A percentile compares a stretch with the other conserved stretches of the same genome.
Evolutionary conservation across 2,113 vertebrate genomes (phyloP).

Genomic region (Arothron firmamentum): DNA sequence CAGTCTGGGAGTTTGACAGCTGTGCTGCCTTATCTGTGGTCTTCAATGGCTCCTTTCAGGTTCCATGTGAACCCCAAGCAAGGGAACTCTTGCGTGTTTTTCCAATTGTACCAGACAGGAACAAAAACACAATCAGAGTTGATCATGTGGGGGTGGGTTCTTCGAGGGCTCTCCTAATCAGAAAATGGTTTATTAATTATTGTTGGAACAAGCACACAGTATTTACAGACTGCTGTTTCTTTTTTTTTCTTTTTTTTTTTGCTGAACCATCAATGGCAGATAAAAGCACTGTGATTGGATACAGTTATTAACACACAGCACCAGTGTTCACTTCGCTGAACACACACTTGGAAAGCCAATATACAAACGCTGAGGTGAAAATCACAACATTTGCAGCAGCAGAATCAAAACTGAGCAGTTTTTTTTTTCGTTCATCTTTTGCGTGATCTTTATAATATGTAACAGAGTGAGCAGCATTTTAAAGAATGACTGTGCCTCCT

Average conservation of each 20-base stretch:
- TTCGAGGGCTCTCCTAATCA: not conserved
- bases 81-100: too few relatives aligned
- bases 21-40: too few relatives aligned
- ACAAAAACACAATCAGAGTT: not conserved
- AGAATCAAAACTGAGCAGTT: too few relatives aligned
- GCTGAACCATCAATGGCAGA: slow-evolving; percentile 13
- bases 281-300: slow-evolving; percentile 23
- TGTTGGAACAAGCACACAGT: slow-evolving; percentile 3
- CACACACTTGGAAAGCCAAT: not conserved
- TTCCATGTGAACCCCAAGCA: too few relatives aligned
- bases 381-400: too few relatives aligned
- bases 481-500: too few relatives aligned
- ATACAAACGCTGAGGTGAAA: too few relatives aligned
- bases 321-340: not conserved
- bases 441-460: too few relatives aligned
- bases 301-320: slow-evolving; percentile 6
- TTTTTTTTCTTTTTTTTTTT: slow-evolving; percentile 1
- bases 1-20: too few relatives aligned
- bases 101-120: not conserved
- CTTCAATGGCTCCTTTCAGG: too few relatives aligned
- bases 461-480: too few relatives aligned
- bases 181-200: not conserved
- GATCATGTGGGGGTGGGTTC: not conserved
- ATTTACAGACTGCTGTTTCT: not conserved
- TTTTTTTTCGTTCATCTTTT: too few relatives aligned